These are phyloP conservation scores for Strix aluco DNA, from an alignment of 2,113 vertebrate species.

Conservation along the genomic window DNA sequence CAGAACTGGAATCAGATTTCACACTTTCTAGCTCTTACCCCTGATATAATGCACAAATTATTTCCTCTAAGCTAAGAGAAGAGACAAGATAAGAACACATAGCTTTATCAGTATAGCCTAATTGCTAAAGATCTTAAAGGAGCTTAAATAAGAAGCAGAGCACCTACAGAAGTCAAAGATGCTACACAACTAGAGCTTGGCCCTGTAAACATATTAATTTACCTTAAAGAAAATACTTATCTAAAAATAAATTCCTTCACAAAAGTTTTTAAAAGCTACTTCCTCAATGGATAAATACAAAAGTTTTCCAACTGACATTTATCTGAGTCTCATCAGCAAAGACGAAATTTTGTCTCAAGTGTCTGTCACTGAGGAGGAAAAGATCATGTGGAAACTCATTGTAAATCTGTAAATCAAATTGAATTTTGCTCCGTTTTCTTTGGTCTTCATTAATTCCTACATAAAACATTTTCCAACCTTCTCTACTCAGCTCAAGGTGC, in stretches of 20 bases:
- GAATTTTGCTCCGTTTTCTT: background rate
- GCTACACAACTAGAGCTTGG: background rate
- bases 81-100: constrained; percentile 8
- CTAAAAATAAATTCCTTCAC: background rate
- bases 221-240: background rate
- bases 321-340: background rate
- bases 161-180: background rate
- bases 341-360: background rate
- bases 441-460: background rate
- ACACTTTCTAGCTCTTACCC: constrained; percentile 6
- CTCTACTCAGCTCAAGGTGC: background rate
- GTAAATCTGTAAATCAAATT: background rate
- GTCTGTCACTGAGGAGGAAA: background rate
- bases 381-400: background rate
- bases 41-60: constrained; percentile 20
- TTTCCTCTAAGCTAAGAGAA: constrained; percentile 42
- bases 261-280: background rate
- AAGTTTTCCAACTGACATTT: background rate
- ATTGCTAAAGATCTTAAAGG: constrained; percentile 22
- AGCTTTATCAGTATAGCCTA: constrained; percentile 16
- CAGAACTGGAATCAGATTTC: constrained; percentile 32
- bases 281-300: constrained; percentile 5
- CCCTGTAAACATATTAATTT: background rate
- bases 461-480: background rate
- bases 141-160: background rate